Percentiles rank a stretch among this genome's conserved stretches.
Conservation (phyloP, 2,797 vertebrate species). For the Spheniscus humboldti region DNA sequence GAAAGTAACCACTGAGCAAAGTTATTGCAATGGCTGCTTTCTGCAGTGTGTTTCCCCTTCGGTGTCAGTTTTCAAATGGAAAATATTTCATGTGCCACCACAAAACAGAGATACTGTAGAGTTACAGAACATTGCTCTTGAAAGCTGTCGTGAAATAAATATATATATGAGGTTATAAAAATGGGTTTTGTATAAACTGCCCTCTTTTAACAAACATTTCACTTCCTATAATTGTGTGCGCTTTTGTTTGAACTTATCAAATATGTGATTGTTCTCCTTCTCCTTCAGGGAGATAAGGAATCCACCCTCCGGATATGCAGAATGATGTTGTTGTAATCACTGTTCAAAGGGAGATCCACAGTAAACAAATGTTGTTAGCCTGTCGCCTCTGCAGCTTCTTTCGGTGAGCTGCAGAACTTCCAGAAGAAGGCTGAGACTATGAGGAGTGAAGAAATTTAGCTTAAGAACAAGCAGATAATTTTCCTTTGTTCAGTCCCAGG, state of each 20-base stretch:
- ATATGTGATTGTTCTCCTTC: conserved; percentile 58
- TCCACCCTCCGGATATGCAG: conserved; percentile 59
- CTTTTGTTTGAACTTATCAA: conserved; percentile 65
- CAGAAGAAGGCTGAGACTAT: not conserved
- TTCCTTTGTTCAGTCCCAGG: not conserved
- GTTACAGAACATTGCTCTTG: not conserved
- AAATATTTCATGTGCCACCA: not conserved
- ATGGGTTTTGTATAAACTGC: conserved; percentile 57
- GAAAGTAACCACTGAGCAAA: not conserved
- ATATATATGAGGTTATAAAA: conserved; percentile 55
- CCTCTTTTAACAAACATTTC: conserved; percentile 41
- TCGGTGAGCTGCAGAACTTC: not conserved
- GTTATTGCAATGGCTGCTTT: not conserved
- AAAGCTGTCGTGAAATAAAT: conserved; percentile 18
- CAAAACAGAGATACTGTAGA: not conserved
- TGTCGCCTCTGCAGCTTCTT: not conserved
- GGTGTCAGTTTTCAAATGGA: not conserved
- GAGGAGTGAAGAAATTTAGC: not conserved
- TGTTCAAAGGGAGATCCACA: conserved; percentile 60
- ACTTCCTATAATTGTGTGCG: conserved; percentile 63
- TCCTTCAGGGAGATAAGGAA: conserved; percentile 62
- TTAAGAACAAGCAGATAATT: not conserved
- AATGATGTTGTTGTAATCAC: conserved; percentile 45
- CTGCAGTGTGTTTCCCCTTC: not conserved
- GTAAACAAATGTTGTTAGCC: conserved; percentile 39